These are phyloP conservation scores for Deladenus siricidicola DNA, from an alignment of 2,888 invertebrate genomes.

Conservation along the genomic window DNA sequence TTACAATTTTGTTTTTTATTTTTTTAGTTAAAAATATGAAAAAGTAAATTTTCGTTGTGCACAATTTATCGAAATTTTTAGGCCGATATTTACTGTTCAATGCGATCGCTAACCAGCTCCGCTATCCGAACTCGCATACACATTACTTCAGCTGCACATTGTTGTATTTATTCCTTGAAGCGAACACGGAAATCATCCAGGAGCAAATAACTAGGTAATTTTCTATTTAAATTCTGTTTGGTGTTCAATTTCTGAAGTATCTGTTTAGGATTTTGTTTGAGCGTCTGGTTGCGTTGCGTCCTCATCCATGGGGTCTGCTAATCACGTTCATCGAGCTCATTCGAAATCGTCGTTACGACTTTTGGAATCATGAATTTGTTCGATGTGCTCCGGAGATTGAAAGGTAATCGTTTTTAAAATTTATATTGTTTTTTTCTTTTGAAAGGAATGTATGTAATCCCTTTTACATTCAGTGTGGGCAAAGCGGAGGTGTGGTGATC, in stretches of 20 bases:
- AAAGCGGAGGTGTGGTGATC: no score
- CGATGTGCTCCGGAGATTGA: constrained; percentile 99
- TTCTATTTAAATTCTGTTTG: constrained; percentile 12
- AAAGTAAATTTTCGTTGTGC: background rate
- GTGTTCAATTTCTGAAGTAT: background rate
- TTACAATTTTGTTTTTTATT: background rate
- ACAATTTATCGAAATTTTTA: constrained; percentile 42
- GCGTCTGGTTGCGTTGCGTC: constrained; percentile 89
- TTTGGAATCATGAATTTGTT: constrained; percentile 98
- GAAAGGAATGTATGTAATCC: background rate
- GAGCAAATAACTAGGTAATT: constrained; percentile 78
- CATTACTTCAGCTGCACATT: constrained; percentile 98
- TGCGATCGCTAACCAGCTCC: constrained; percentile 93
- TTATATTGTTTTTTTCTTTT: constrained; percentile 5
- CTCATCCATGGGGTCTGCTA: constrained; percentile 96
- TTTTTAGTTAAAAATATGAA: background rate
- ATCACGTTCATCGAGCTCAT: constrained; percentile 98
- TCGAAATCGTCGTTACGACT: constrained; percentile 93
- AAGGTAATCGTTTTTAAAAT: no score
- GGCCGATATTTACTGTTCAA: constrained; percentile 87
- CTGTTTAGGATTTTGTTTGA: constrained; percentile 71
- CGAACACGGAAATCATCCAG: constrained; percentile 91
- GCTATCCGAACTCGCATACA: constrained; percentile 98
- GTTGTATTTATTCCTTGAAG: constrained; percentile 82
- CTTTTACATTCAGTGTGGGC: no score